phyloP scores from a whole-genome alignment of 2,888 invertebrate species.

The Cephus pulcher region DNA sequence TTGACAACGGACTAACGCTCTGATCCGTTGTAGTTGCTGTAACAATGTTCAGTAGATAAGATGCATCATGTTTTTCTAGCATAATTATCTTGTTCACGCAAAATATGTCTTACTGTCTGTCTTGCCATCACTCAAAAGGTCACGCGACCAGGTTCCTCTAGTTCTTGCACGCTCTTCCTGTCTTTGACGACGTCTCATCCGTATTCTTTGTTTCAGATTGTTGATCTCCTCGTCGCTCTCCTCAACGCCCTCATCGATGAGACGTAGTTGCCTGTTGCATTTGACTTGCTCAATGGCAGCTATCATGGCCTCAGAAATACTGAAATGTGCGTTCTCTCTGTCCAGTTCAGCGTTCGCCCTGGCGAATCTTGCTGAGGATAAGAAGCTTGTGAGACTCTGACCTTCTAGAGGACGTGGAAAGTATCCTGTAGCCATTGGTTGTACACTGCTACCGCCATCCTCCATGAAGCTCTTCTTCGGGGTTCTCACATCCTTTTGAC shows the following conservation, averaged over 20 bases:
- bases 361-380: conserved; percentile 78
- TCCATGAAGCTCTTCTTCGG: conserved; percentile 72
- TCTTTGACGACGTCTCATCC: conserved; percentile 70
- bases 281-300: conserved; percentile 83
- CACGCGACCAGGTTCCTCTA: conserved; percentile 45
- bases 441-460: conserved; percentile 71
- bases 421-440: conserved; percentile 72
- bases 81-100: not conserved
- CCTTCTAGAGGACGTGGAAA: conserved; percentile 75
- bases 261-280: conserved; percentile 69
- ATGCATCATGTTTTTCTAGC: not conserved
- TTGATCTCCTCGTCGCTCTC: conserved; percentile 78
- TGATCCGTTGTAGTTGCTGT: conserved; percentile 69
- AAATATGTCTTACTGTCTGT: conserved; percentile 66
- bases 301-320: conserved; percentile 85
- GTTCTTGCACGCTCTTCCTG: conserved; percentile 64
- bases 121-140: conserved; percentile 66
- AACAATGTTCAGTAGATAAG: conserved; percentile 10
- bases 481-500: conserved; percentile 67
- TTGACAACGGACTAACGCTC: conserved; percentile 69
- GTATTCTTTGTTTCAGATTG: conserved; percentile 73
- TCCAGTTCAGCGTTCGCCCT: conserved; percentile 82
- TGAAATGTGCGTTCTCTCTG: conserved; percentile 88
- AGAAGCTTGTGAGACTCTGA: conserved; percentile 79
- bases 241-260: conserved; percentile 68